phyloP scores from a whole-genome alignment of 2,113 vertebrate species.

The Dascyllus trimaculatus region DNA sequence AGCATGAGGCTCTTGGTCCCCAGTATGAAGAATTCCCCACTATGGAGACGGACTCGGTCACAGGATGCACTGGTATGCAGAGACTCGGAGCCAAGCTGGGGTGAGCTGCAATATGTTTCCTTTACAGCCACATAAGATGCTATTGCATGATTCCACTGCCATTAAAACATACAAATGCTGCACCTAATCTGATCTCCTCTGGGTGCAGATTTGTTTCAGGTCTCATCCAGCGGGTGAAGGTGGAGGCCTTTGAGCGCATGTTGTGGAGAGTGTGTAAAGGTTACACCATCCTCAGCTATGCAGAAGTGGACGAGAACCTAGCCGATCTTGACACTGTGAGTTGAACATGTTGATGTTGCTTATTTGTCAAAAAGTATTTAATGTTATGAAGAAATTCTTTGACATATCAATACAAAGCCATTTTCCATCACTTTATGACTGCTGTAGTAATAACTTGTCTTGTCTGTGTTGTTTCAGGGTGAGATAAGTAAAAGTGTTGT shows the following conservation, averaged over 20 bases:
- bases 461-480: slow-evolving; percentile 83
- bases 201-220: slow-evolving; percentile 92
- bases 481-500: slow-evolving; percentile 92
- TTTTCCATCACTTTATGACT: neutral
- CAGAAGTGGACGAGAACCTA: slow-evolving; percentile 90
- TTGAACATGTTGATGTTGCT: slow-evolving; percentile 4
- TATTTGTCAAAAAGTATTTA: neutral
- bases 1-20: slow-evolving; percentile 90
- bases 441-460: neutral
- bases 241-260: slow-evolving; percentile 97
- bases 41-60: slow-evolving; percentile 89
- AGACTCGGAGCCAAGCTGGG: slow-evolving; percentile 95
- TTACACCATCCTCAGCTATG: slow-evolving; percentile 94
- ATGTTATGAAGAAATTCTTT: neutral
- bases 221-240: slow-evolving; percentile 92
- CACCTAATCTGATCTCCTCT: slow-evolving; percentile 4
- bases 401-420: neutral
- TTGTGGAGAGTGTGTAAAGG: slow-evolving; percentile 96
- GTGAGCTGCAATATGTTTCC: slow-evolving; percentile 80
- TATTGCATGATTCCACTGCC: neutral
- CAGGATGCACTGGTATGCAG: slow-evolving; percentile 93
- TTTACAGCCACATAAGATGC: neutral
- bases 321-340: slow-evolving; percentile 94
- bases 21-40: slow-evolving; percentile 93
- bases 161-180: neutral